Evolutionary conservation across 2,888 invertebrate species (phyloP).

Genomic region (Drosophila testacea): DNA sequence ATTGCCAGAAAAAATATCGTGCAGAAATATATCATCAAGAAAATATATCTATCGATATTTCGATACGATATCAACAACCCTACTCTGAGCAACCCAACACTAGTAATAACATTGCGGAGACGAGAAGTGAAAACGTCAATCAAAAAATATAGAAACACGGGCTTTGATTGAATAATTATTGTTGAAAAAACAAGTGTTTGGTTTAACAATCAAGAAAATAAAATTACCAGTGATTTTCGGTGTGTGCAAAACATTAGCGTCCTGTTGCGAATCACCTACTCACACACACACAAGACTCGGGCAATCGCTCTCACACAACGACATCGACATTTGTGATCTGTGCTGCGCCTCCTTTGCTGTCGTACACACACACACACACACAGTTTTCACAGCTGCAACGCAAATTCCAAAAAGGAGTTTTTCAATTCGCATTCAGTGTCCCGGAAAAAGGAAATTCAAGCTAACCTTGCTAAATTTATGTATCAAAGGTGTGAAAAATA

Average conservation of each 20-base stretch:
- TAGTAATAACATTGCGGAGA: conserved; percentile 62
- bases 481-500: conserved; percentile 60
- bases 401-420: conserved; percentile 71
- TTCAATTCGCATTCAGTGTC: conserved; percentile 27
- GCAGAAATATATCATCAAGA: too few species aligned
- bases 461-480: conserved; percentile 20
- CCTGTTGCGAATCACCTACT: conserved; percentile 31
- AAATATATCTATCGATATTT: too few species aligned
- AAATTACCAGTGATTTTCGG: neutral
- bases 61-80: too few species aligned
- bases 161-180: conserved; percentile 36
- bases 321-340: conserved; percentile 55
- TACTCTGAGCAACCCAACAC: conserved; percentile 9
- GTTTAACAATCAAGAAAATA: conserved; percentile 1
- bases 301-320: conserved; percentile 31
- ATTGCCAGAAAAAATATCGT: too few species aligned
- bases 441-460: conserved; percentile 25
- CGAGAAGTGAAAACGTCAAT: conserved; percentile 64
- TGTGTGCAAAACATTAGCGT: conserved; percentile 11
- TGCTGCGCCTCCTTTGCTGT: conserved; percentile 60
- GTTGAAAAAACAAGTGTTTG: conserved; percentile 1
- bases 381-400: conserved; percentile 75
- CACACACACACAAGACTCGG: conserved; percentile 11
- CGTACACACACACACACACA: conserved; percentile 37
- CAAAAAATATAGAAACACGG: conserved; percentile 41